These are phyloP conservation scores for Colletes collaris DNA, from an alignment of 2,888 invertebrate genomes.

Conservation along the genomic window DNA sequence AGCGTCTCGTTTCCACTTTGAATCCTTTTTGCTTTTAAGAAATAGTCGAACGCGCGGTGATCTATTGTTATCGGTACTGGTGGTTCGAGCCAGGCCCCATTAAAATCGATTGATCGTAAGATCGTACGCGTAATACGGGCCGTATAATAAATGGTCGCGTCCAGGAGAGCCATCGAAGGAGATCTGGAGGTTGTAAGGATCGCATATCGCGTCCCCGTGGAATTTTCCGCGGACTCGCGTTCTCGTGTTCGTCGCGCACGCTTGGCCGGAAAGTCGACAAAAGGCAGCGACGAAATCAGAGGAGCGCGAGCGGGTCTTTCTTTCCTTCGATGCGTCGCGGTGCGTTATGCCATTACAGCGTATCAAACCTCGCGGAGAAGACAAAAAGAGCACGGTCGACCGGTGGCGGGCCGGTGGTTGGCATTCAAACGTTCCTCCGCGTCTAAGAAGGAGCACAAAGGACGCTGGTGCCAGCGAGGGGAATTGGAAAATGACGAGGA, in stretches of 20 bases:
- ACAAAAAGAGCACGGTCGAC: constrained; percentile 59
- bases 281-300: constrained; percentile 54
- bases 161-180: too few relatives aligned
- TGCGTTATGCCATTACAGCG: constrained; percentile 66
- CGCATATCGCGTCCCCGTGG: too few relatives aligned
- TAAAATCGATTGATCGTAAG: too few relatives aligned
- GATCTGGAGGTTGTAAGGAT: too few relatives aligned
- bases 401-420: constrained; percentile 64
- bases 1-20: too few relatives aligned
- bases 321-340: constrained; percentile 49
- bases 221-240: constrained; percentile 1
- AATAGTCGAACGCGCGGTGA: too few relatives aligned
- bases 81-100: too few relatives aligned
- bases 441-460: constrained; percentile 71
- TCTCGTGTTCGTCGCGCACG: constrained; percentile 9
- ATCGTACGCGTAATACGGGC: too few relatives aligned
- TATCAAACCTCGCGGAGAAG: constrained; percentile 65
- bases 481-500: constrained; percentile 72
- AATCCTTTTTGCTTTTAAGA: too few relatives aligned
- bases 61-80: too few relatives aligned
- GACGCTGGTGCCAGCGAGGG: constrained; percentile 64
- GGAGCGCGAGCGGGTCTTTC: constrained; percentile 43
- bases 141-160: too few relatives aligned
- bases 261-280: constrained; percentile 44
- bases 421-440: constrained; percentile 70